phyloP scores from a whole-genome alignment of 2,797 vertebrate genomes.

The Amblyraja radiata region DNA sequence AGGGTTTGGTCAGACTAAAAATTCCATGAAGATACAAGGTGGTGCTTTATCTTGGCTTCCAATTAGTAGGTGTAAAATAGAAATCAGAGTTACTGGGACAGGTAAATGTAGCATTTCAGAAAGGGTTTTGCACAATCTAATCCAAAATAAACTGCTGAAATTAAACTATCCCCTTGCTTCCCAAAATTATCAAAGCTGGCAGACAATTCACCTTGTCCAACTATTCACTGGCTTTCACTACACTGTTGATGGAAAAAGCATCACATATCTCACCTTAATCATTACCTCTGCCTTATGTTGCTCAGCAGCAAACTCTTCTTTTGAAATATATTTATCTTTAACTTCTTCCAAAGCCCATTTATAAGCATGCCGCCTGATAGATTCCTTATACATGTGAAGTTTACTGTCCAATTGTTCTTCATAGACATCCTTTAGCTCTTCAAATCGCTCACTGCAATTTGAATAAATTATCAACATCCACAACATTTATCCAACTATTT shows the following conservation, averaged over 20 bases:
- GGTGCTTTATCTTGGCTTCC: too few species aligned
- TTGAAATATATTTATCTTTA: constrained; percentile 72
- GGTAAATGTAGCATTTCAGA: too few species aligned
- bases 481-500: not conserved
- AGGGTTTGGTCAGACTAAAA: too few species aligned
- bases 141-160: too few species aligned
- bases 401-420: constrained; percentile 80
- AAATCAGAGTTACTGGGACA: too few species aligned
- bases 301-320: constrained; percentile 72
- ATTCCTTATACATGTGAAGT: constrained; percentile 84
- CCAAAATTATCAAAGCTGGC: too few species aligned
- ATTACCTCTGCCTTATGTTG: constrained; percentile 73
- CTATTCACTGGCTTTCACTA: not conserved
- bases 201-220: not conserved
- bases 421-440: constrained; percentile 73
- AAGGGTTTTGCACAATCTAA: too few species aligned
- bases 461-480: not conserved
- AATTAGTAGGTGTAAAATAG: too few species aligned
- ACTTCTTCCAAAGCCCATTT: constrained; percentile 72
- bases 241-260: not conserved
- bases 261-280: not conserved
- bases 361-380: constrained; percentile 80
- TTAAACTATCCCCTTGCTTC: too few species aligned
- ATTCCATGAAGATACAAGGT: too few species aligned
- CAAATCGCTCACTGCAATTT: constrained; percentile 64